Evolutionary conservation across 2,888 invertebrate species (phyloP).

Genomic region (Halocaridina rubra): DNA sequence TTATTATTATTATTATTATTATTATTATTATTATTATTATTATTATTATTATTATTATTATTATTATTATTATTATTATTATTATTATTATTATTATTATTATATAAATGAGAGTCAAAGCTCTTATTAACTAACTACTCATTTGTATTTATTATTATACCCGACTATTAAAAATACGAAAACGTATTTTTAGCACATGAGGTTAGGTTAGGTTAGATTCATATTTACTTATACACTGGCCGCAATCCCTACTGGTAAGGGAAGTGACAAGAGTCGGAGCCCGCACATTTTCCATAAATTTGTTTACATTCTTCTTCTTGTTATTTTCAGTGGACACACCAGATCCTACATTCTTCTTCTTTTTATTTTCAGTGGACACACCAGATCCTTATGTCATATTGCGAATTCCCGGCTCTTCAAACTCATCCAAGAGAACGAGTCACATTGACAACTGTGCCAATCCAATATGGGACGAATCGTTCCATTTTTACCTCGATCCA

Average conservation of each 20-base stretch:
- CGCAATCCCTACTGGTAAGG: no score
- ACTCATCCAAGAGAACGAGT: conserved; percentile 67
- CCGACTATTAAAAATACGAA: no score
- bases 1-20: not conserved
- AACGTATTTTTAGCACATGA: no score
- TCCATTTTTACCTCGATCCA: conserved; percentile 68
- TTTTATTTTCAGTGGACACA: conserved; percentile 64
- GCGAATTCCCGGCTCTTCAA: conserved; percentile 67
- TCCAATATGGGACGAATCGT: conserved; percentile 69
- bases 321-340: conserved; percentile 66
- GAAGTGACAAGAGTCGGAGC: no score
- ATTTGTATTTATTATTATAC: no score
- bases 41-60: not conserved
- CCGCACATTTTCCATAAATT: not conserved
- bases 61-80: not conserved
- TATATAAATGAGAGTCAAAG: no score
- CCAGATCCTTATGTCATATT: conserved; percentile 70
- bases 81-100: not conserved
- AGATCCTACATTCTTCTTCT: conserved; percentile 66
- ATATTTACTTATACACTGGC: no score
- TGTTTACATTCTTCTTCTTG: not conserved
- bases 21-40: not conserved
- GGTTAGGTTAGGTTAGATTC: no score
- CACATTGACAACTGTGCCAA: conserved; percentile 67
- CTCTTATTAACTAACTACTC: no score